Conservation (phyloP, 2,888 invertebrate genomes). For the Lobophora halterata region DNA sequence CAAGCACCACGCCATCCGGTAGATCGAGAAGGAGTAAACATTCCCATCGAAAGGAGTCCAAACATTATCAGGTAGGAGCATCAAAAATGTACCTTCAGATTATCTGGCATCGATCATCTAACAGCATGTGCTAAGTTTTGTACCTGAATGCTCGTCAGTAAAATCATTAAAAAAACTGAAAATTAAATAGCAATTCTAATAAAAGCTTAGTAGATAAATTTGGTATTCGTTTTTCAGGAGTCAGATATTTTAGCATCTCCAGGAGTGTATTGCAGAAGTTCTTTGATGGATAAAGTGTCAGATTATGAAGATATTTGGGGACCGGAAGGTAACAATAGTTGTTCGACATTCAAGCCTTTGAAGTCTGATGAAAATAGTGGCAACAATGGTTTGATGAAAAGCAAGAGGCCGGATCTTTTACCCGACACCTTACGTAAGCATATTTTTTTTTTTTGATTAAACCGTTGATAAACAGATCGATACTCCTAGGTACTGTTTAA, state of each 20-base stretch:
- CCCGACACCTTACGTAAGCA: slow-evolving; percentile 81
- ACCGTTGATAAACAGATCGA: too few species aligned
- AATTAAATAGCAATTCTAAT: too few species aligned
- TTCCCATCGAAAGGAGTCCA: slow-evolving; percentile 83
- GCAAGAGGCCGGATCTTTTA: slow-evolving; percentile 81
- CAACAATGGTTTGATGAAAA: slow-evolving; percentile 76
- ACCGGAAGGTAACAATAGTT: slow-evolving; percentile 75
- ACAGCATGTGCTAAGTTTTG: slow-evolving; percentile 48
- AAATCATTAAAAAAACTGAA: too few species aligned
- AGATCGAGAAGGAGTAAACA: slow-evolving; percentile 80
- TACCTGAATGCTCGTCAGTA: slow-evolving; percentile 21
- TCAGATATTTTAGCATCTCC: slow-evolving; percentile 92
- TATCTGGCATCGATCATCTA: slow-evolving; percentile 43
- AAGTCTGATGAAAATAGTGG: slow-evolving; percentile 63
- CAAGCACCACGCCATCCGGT: slow-evolving; percentile 79
- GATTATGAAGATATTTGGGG: slow-evolving; percentile 98
- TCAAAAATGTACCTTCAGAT: slow-evolving; percentile 15
- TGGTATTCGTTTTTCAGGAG: slow-evolving; percentile 71
- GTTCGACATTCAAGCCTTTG: slow-evolving; percentile 73
- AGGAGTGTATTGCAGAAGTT: slow-evolving; percentile 91
- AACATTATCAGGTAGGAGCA: slow-evolving; percentile 84
- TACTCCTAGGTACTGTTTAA: too few species aligned
- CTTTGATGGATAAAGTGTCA: slow-evolving; percentile 94
- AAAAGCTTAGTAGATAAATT: not conserved
- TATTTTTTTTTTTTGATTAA: not conserved